Conservation (phyloP, 1,140 invertebrate species). For the Callitettix versicolor region DNA sequence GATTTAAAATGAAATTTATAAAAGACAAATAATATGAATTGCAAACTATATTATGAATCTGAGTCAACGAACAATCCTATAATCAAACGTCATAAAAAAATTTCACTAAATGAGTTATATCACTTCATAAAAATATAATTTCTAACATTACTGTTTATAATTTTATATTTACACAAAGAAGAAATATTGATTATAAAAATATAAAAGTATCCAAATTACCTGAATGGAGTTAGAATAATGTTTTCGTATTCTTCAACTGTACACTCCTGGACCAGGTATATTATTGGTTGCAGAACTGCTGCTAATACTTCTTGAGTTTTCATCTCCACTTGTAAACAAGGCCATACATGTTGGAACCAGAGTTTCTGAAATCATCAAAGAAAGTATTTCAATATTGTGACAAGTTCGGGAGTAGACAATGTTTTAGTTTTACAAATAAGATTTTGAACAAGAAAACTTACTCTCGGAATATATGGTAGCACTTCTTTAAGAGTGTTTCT, state of each 20-base stretch:
- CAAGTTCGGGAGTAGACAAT: neutral
- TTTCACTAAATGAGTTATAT: too few species aligned
- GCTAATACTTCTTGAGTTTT: conserved; percentile 75
- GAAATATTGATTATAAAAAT: too few species aligned
- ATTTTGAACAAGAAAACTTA: conserved; percentile 45
- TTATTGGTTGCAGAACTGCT: conserved; percentile 76
- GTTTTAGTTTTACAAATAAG: neutral
- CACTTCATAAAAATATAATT: too few species aligned
- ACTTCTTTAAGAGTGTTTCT: conserved; percentile 72
- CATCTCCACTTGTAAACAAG: conserved; percentile 75
- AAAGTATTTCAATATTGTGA: neutral
- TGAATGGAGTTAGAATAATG: conserved; percentile 71
- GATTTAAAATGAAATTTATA: too few species aligned
- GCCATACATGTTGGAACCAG: conserved; percentile 90
- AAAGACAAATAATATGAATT: too few species aligned
- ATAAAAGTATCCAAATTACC: too few species aligned
- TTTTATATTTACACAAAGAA: too few species aligned
- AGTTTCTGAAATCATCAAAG: conserved; percentile 67
- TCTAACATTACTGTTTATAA: too few species aligned
- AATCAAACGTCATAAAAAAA: too few species aligned
- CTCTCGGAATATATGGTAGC: conserved; percentile 80
- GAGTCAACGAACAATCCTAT: too few species aligned
- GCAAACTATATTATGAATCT: too few species aligned
- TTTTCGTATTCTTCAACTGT: conserved; percentile 71
- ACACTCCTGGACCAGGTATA: conserved; percentile 78